These are phyloP conservation scores for Eulacestoma nigropectus DNA, from an alignment of 2,113 vertebrate species.

Conservation along the genomic window DNA sequence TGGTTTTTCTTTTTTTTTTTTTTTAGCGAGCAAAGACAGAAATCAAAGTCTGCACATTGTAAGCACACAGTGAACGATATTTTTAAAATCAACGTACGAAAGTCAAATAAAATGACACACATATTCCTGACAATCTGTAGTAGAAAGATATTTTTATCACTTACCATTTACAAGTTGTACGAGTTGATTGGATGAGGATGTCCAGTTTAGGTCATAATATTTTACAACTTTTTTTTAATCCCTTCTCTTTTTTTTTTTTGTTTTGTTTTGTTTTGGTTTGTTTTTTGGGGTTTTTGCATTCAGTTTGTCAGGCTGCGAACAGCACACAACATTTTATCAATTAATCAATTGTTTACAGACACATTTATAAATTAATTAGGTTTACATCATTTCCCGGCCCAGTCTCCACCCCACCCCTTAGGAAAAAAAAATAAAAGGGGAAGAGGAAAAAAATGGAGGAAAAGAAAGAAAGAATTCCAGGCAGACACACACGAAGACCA, in stretches of 20 bases:
- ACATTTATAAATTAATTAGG: neutral
- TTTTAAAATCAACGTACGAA: conserved; percentile 38
- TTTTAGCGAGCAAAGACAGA: neutral
- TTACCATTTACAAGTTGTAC: conserved; percentile 60
- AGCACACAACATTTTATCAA: conserved; percentile 6
- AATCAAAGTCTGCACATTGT: neutral
- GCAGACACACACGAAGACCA: conserved; percentile 7
- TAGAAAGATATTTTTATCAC: conserved; percentile 48
- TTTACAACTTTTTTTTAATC: neutral
- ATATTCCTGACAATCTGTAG: conserved; percentile 33
- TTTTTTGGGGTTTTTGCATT: neutral
- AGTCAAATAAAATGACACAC: conserved; percentile 45
- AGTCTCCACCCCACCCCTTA: neutral
- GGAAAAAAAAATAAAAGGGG: neutral
- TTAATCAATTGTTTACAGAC: conserved; percentile 5
- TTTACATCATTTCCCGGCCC: conserved; percentile 28
- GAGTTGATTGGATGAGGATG: conserved; percentile 23
- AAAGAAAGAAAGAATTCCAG: neutral
- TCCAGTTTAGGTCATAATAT: conserved; percentile 17
- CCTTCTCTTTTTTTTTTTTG: neutral
- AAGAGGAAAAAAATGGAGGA: neutral
- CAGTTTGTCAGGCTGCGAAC: conserved; percentile 8
- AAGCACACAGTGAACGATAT: neutral
- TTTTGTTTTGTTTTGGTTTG: neutral
- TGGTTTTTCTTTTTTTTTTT: neutral